These are phyloP conservation scores for Spodoptera litura DNA, from an alignment of 1,140 invertebrate genomes.

Conservation along the genomic window DNA sequence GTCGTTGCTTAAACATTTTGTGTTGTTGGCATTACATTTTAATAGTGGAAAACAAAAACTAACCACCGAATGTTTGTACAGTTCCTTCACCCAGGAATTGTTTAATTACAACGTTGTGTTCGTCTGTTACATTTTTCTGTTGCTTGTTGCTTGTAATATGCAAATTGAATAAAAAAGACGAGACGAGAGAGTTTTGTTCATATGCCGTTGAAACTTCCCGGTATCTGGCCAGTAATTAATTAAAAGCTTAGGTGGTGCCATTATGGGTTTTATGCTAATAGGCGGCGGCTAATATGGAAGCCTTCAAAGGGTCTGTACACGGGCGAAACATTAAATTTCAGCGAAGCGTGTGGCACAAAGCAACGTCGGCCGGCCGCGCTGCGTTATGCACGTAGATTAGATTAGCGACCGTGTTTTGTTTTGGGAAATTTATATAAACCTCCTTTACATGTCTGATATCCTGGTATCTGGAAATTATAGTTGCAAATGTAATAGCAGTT, in stretches of 20 bases:
- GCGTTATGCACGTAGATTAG: constrained; percentile 56
- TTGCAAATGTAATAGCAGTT: constrained; percentile 21
- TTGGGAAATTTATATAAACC: constrained; percentile 37
- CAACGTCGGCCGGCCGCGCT: constrained; percentile 45
- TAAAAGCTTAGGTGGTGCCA: constrained; percentile 77
- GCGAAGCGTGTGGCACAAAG: constrained; percentile 62
- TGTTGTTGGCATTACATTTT: constrained; percentile 41
- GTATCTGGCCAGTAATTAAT: constrained; percentile 78
- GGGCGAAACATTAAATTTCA: constrained; percentile 75
- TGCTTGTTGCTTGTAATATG: constrained; percentile 53
- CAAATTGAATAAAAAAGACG: constrained; percentile 63
- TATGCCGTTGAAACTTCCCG: constrained; percentile 56
- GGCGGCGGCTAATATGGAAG: constrained; percentile 73
- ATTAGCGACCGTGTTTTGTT: constrained; percentile 50
- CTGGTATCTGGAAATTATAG: constrained; percentile 39
- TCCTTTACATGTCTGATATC: constrained; percentile 26
- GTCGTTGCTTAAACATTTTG: constrained; percentile 56
- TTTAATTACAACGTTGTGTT: constrained; percentile 51
- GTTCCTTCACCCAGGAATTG: constrained; percentile 43
- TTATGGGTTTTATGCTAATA: constrained; percentile 82
- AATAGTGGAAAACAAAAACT: constrained; percentile 47
- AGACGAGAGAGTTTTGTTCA: constrained; percentile 59
- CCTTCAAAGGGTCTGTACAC: constrained; percentile 72
- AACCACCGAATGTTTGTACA: constrained; percentile 15
- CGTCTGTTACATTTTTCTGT: constrained; percentile 38